phyloP scores from a whole-genome alignment of 2,113 vertebrate species.

The Pardalotus punctatus region DNA sequence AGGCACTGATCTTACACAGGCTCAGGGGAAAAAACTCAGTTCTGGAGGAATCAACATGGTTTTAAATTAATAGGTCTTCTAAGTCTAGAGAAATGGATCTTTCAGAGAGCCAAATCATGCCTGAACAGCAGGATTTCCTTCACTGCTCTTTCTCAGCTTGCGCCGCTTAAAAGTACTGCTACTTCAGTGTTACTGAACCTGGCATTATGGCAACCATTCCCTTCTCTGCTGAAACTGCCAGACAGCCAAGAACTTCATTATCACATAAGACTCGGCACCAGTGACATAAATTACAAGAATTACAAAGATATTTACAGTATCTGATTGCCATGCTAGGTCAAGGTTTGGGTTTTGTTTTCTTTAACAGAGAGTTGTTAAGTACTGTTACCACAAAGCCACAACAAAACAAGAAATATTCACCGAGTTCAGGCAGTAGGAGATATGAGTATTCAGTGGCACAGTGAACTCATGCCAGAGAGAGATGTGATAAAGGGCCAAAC shows the following conservation, averaged over 20 bases:
- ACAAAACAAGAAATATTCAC: background rate
- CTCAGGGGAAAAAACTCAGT: background rate
- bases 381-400: background rate
- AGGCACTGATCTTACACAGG: background rate
- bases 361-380: background rate
- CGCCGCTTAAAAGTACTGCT: background rate
- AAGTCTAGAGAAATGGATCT: background rate
- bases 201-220: background rate
- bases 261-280: background rate
- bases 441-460: background rate
- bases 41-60: background rate
- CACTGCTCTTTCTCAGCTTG: background rate
- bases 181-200: background rate
- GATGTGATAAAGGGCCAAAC: background rate
- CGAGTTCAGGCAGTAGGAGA: background rate
- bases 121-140: background rate
- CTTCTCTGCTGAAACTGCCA: background rate
- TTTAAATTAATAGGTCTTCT: background rate
- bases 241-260: background rate
- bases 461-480: background rate
- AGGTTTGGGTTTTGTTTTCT: background rate
- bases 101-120: background rate
- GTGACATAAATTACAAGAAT: background rate
- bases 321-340: background rate
- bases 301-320: background rate